Evolutionary conservation across 2,888 invertebrate species (phyloP).

Genomic region (Temnothorax unifasciatus): DNA sequence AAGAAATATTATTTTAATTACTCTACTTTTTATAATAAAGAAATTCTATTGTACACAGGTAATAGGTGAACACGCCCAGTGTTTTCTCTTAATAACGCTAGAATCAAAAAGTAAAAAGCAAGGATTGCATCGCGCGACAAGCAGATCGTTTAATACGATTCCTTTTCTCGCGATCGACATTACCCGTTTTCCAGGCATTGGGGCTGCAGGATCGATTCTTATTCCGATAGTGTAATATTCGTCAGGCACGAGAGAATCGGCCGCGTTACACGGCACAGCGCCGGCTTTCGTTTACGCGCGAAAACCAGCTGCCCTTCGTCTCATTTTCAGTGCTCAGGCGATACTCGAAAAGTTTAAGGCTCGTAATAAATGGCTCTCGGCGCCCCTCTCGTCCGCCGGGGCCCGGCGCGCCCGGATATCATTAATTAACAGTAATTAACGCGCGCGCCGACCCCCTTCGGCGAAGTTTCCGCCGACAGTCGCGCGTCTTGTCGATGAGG

Average conservation of each 20-base stretch:
- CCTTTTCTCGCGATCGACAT: conserved; percentile 18
- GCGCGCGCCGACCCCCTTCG: conserved; percentile 24
- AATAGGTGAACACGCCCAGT: neutral
- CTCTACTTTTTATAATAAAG: neutral
- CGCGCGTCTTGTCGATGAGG: conserved; percentile 52
- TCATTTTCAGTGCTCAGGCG: conserved; percentile 16
- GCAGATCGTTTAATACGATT: conserved; percentile 17
- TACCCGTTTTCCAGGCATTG: conserved; percentile 46
- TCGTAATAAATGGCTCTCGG: conserved; percentile 64
- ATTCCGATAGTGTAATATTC: conserved; percentile 81
- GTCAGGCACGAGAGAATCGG: conserved; percentile 78
- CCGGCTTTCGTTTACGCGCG: conserved; percentile 67
- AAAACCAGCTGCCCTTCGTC: conserved; percentile 53
- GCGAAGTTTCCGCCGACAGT: conserved; percentile 34
- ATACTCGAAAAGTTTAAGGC: conserved; percentile 76
- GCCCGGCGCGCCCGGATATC: conserved; percentile 50
- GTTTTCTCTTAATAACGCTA: neutral
- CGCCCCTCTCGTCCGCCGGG: conserved; percentile 18
- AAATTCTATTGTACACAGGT: neutral
- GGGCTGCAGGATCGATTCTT: conserved; percentile 78
- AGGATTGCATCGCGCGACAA: conserved; percentile 18
- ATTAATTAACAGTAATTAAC: conserved; percentile 70
- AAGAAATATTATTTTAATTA: neutral
- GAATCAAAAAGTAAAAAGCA: neutral
- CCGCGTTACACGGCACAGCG: conserved; percentile 67